A percentile compares a stretch with the other conserved stretches of the same genome.
These are phyloP conservation scores for Caenorhabditis wallacei DNA, from an alignment of 2,888 invertebrate species.

Conservation along the genomic window DNA sequence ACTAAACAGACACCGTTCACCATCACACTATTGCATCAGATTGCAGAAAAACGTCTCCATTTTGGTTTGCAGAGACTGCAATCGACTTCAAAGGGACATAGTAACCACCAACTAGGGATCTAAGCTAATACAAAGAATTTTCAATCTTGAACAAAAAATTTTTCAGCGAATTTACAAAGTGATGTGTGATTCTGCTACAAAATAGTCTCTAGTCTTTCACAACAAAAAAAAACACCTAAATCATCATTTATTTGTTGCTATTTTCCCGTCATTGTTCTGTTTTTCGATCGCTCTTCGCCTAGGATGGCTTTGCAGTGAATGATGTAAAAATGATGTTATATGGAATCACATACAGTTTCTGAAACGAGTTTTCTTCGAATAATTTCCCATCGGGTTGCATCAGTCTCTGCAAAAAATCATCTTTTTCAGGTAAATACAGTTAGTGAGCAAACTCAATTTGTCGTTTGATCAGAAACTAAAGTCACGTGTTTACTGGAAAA, in stretches of 20 bases:
- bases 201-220: slow-evolving; percentile 13
- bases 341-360: slow-evolving; percentile 9
- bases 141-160: too few species aligned
- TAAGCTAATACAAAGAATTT: too few species aligned
- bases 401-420: slow-evolving; percentile 19
- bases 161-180: too few species aligned
- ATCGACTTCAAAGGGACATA: background rate
- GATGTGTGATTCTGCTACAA: background rate
- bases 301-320: slow-evolving; percentile 20
- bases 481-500: background rate
- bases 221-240: background rate
- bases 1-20: slow-evolving; percentile 44
- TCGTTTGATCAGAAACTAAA: background rate
- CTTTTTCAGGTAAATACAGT: background rate
- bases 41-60: slow-evolving; percentile 37
- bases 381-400: background rate
- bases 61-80: background rate
- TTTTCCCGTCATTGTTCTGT: background rate
- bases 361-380: slow-evolving; percentile 22
- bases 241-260: background rate
- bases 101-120: background rate
- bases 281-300: background rate
- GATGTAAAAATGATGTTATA: slow-evolving; percentile 35
- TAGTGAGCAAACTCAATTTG: background rate
- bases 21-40: slow-evolving; percentile 35